Base-by-base conservation (phyloP, 2,888 invertebrate species). In the Agrochola lychnidis region DNA sequence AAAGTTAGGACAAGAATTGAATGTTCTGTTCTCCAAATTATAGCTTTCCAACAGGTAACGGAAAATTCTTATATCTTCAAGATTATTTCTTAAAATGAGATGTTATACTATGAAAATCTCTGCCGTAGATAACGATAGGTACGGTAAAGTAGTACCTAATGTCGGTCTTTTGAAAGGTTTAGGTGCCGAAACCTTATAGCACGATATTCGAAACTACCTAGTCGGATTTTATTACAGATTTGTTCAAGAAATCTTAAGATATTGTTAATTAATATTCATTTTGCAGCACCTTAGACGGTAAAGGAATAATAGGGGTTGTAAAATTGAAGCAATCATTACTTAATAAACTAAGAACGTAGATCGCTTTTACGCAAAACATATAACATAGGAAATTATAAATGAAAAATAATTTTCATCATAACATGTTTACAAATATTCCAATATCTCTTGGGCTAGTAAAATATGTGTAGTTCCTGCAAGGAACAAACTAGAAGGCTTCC, bases 181-280 rank as follows among this genome's bases (percentile, higher is more conserved):
- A 66, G 71, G 63, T 25, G 62, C 74, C 59, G 76, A 83, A 86
- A 73, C 84, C 76, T 84, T 82, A 78, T 42, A 63, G 62, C 56
- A 30, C 56, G 77, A 67, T 75, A 78, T 82, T 73, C 36, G 56
- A 82, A 86, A 78, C 72, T 62, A 79, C 14, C 66, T 70, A 42
- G 14, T 36, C 48, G 42, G 71, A 73, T 82, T 72, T 79, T 79
- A 76, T 82, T 75, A 78, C 76, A 61, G 69, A 66, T 68, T 72
- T 76, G 36, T 71, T 64, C 22, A 53, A 48, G 61, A 66, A 62
- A 73, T 56, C 16, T 42, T 48, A 59, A 45, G 53, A 48, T 71
- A 53, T 67, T 73, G 14, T 59, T 12, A 51, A 16, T 25, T 63
- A 25, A 75, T 63, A 25, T 25, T 16, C 14, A 16, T 36, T 51